Percentiles rank a stretch among this genome's conserved stretches.
phyloP scores from a whole-genome alignment of 2,113 vertebrate genomes.

The Engraulis encrasicolus region DNA sequence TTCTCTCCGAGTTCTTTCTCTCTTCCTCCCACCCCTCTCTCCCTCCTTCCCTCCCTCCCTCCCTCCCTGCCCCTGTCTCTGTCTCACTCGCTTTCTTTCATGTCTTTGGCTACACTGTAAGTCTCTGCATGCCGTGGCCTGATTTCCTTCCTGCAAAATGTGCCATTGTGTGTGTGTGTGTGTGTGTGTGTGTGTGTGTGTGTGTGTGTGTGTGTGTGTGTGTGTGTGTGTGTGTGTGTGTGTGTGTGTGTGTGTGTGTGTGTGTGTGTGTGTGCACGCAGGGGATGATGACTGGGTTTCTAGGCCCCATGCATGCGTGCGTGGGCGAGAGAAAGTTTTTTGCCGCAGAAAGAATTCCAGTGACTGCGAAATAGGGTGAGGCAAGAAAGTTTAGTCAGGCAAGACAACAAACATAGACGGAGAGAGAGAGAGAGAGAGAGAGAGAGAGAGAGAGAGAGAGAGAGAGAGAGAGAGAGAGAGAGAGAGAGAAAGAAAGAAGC shows the following conservation, averaged over 20 bases:
- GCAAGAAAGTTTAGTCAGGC: background rate
- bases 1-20: too few relatives aligned
- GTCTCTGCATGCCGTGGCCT: background rate
- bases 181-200: too few relatives aligned
- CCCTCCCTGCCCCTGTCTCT: too few relatives aligned
- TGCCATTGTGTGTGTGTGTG: background rate
- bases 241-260: background rate
- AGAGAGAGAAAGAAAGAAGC: background rate
- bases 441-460: too few relatives aligned
- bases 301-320: background rate
- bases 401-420: too few relatives aligned
- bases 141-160: too few relatives aligned
- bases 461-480: too few relatives aligned
- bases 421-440: too few relatives aligned
- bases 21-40: too few relatives aligned
- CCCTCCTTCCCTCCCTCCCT: too few relatives aligned
- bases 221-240: background rate
- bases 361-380: background rate
- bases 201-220: too few relatives aligned
- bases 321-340: conserved; percentile 15
- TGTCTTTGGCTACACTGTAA: background rate
- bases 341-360: background rate
- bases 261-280: too few relatives aligned
- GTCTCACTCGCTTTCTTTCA: background rate
- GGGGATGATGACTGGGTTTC: background rate